Conservation (phyloP, 2,797 vertebrate genomes). For the Cossypha dichroa region DNA sequence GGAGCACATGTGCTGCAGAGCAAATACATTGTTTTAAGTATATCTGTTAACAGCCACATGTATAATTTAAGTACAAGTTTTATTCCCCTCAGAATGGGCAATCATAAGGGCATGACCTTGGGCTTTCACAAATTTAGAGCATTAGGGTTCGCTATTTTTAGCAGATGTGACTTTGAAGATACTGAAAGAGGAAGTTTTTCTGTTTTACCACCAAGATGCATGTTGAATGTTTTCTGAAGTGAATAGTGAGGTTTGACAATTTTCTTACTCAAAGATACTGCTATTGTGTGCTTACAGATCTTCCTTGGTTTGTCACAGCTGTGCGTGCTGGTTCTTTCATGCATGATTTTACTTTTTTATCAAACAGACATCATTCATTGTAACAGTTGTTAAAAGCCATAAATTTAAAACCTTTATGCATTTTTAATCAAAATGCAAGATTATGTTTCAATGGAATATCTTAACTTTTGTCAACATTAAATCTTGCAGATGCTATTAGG, state of each 20-base stretch:
- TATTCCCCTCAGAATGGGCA: constrained; percentile 22
- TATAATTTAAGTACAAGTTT: constrained; percentile 47
- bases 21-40: constrained; percentile 36
- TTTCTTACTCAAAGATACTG: not conserved
- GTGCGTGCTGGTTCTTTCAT: not conserved
- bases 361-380: not conserved
- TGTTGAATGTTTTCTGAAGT: not conserved
- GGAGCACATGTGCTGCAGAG: constrained; percentile 29
- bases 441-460: not conserved
- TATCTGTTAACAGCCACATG: constrained; percentile 44
- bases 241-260: not conserved
- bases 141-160: not conserved
- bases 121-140: constrained; percentile 41
- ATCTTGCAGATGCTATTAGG: constrained; percentile 6
- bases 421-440: constrained; percentile 5
- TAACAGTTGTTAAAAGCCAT: not conserved
- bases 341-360: not conserved
- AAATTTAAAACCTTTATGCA: not conserved
- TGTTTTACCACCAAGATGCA: not conserved
- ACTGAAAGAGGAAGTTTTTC: constrained; percentile 15
- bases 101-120: constrained; percentile 39
- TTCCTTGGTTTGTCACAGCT: not conserved
- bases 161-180: constrained; percentile 44
- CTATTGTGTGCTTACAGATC: not conserved
- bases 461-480: constrained; percentile 1